Base-by-base conservation (phyloP, 1,140 invertebrate genomes). In the Lasioglossum baleicum region DNA sequence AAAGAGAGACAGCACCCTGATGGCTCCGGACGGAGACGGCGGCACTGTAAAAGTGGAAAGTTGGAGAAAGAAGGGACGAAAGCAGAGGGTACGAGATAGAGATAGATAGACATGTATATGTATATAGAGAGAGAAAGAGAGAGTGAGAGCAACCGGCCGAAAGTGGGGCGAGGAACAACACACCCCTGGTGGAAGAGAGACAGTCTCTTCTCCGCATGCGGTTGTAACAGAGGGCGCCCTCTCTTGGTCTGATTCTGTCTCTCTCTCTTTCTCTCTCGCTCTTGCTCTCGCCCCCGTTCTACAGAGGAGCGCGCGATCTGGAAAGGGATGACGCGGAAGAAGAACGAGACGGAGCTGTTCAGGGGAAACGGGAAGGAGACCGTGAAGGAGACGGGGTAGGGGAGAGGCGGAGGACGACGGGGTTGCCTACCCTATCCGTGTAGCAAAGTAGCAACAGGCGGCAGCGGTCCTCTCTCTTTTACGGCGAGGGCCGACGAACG, bases 361-460 rank as follows among this genome's bases (percentile, higher is more conserved):
- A n/a, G 73, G 58, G 65, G n/a, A 60, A 69, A 56, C n/a, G 64
- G 31, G 75, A 63, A n/a, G 42, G 66, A 77, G 31, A 64, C 35
- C 26, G 31, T 20, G 31, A 63, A 63, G 51, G 61, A 2, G 17
- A 15, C 26, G 31, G 31, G 6, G 15, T 11, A 15, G 10, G 40
- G 1, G 51, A 8, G 26, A 17, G 67, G 51, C 2, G 26, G 61
- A 58, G n/a, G 17, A 17, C 7, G 67, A 56, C 70, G 76, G 78
- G 80, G 81, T 69, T 84, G 83, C 83, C 79, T 67, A 74, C 64
- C 84, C 84, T 75, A 35, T 35, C 76, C 75, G 83, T 72, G 75
- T 85, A 81, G 77, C 72, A 87, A 87, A 88, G 86, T 91, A 90
- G 89, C 89, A 90, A 90, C 90, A 90, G 90, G 90, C 90, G 87